Evolutionary conservation across 2,113 vertebrate species (phyloP), one percentile per base, ranked within the genome.

Genomic region (Andinoacara biseriatus): DNA sequence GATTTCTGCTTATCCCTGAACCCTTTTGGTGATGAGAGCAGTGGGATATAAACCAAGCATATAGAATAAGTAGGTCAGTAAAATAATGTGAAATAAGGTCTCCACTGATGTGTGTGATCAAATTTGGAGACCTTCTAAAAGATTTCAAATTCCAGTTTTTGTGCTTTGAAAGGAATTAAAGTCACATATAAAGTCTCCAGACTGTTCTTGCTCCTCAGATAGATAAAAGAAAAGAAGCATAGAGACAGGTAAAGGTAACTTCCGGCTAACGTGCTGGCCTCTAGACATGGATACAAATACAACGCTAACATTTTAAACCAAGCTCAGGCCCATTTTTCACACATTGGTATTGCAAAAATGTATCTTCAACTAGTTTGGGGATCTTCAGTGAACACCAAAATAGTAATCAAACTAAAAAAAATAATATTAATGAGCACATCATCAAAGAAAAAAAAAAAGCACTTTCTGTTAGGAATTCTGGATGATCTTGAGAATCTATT

Each of bases 401-500:
- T 20, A 15, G 29, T 24, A 46, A 54, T 46, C 61, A 15, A 31
- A 18, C 58, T 69, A 60, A 49, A 29, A 76, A 43, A 49, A 18
- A 38, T 8, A 31, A 3, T 38, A 29, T 82, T 24, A 52, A 33
- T 33, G 33, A 33, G 33, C 5, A 13, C 24, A 69, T 29, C 24
- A 9, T 18, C 18, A 22, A 77, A 24, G 4, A 46, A 54, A 54
- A 80, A 74, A 20, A 13, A 1, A 35, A 10, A 14, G 18, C 5
- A 9, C 17, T 72, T 20, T 3, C 29, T 72, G 18, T 52, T 26
- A 52, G 13, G 46, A 74, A 76, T 58, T 61, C 20, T 33, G 35
- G 49, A 86, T 76, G 76, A 65, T 82, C 49, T 20, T 14, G 31
- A 40, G 75, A 20, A 18, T 54, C 52, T 75, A 82, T 79, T 78